A percentile compares a stretch with the other conserved stretches of the same genome.
phyloP scores from a whole-genome alignment of 2,797 vertebrate species.

The Trachurus trachurus region DNA sequence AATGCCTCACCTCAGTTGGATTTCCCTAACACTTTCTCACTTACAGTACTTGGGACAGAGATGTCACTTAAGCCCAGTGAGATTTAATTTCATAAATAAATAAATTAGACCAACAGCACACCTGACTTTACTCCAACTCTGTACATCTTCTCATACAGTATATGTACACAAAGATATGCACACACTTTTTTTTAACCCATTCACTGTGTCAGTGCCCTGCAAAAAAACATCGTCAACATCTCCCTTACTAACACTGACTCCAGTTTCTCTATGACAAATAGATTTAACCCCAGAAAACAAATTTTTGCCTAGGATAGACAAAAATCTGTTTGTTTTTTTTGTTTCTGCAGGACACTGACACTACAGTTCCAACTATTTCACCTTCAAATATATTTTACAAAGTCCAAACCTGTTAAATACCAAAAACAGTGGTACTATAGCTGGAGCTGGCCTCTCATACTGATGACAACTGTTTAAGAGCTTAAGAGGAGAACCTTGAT shows the following conservation, averaged over 20 bases:
- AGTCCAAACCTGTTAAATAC: slow-evolving; percentile 46
- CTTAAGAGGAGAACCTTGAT: slow-evolving; percentile 38
- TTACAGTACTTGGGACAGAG: slow-evolving; percentile 42
- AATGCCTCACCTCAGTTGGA: slow-evolving; percentile 19
- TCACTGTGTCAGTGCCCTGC: slow-evolving; percentile 44
- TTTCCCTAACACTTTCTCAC: slow-evolving; percentile 41
- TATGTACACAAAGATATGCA: slow-evolving; percentile 74
- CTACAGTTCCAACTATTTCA: slow-evolving; percentile 42
- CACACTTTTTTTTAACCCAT: slow-evolving; percentile 37
- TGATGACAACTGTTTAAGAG: slow-evolving; percentile 27
- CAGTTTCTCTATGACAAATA: neutral
- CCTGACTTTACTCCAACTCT: slow-evolving; percentile 54
- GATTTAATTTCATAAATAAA: slow-evolving; percentile 80
- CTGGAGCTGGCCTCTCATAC: slow-evolving; percentile 30
- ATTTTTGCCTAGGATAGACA: slow-evolving; percentile 7
- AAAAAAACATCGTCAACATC: slow-evolving; percentile 39
- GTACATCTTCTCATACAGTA: slow-evolving; percentile 65
- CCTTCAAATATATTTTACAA: slow-evolving; percentile 56
- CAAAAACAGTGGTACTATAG: slow-evolving; percentile 31
- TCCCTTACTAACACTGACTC: neutral
- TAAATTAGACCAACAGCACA: slow-evolving; percentile 78
- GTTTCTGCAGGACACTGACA: slow-evolving; percentile 48
- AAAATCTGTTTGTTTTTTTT: slow-evolving; percentile 1
- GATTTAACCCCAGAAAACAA: slow-evolving; percentile 8
- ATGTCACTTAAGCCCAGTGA: slow-evolving; percentile 51